phyloP scores from a whole-genome alignment of 2,888 invertebrate species.

The Ferrisia virgata region DNA sequence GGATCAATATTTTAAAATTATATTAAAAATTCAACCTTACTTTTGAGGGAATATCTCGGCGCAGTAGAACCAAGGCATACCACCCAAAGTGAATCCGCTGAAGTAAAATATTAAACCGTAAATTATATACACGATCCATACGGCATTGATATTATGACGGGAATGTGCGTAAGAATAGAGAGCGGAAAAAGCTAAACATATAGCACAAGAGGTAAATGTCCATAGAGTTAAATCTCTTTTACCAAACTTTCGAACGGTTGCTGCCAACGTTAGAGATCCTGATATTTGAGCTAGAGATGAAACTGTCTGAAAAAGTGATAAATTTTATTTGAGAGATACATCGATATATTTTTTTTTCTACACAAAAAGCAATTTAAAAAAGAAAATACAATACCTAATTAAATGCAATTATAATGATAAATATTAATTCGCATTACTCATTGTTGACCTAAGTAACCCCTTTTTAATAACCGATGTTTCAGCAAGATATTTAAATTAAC shows the following conservation, averaged over 20 bases:
- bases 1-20: background rate
- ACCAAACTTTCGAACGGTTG: constrained; percentile 6
- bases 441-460: too few species aligned
- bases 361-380: background rate
- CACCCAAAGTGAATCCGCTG: constrained; percentile 16
- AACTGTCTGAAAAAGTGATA: constrained; percentile 6
- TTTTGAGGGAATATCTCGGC: constrained; percentile 28
- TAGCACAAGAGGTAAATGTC: constrained; percentile 17
- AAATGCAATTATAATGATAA: too few species aligned
- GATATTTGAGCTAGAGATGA: background rate
- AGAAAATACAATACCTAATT: too few species aligned
- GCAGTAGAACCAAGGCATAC: constrained; percentile 29
- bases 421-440: too few species aligned
- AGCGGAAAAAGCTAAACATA: background rate
- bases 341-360: background rate
- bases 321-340: background rate
- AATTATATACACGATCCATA: constrained; percentile 22
- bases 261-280: background rate
- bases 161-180: background rate
- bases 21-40: background rate
- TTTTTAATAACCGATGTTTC: too few species aligned
- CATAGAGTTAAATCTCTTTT: constrained; percentile 24
- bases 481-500: too few species aligned
- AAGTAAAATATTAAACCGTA: background rate
- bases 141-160: background rate